Evolutionary conservation across 2,888 invertebrate genomes (phyloP).

Genomic region (Leucoma salicis): DNA sequence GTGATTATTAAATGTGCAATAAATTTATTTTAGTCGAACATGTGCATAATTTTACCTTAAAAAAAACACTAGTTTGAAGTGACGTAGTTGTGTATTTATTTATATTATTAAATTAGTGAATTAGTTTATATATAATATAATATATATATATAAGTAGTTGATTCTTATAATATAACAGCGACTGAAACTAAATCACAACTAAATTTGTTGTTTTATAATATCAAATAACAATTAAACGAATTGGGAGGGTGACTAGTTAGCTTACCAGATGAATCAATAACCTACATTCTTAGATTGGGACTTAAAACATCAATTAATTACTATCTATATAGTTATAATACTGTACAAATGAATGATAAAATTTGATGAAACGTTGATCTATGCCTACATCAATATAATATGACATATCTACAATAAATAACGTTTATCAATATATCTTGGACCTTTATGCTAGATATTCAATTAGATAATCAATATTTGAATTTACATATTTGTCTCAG

Average conservation of each 20-base stretch:
- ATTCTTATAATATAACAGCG: constrained; percentile 3
- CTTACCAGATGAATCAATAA: constrained; percentile 30
- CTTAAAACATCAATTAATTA: constrained; percentile 50
- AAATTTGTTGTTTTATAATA: constrained; percentile 23
- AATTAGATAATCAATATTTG: constrained; percentile 22
- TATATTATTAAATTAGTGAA: constrained; percentile 51
- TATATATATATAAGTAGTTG: constrained; percentile 18
- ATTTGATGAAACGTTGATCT: constrained; percentile 27
- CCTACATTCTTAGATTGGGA: constrained; percentile 69
- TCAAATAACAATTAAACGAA: constrained; percentile 24
- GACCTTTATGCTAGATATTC: constrained; percentile 47
- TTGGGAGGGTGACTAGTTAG: constrained; percentile 32
- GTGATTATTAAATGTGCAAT: constrained; percentile 49
- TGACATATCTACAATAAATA: constrained; percentile 33
- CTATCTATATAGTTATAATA: constrained; percentile 45
- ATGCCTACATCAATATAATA: constrained; percentile 28
- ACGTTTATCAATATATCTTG: constrained; percentile 33
- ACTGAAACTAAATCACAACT: constrained; percentile 23
- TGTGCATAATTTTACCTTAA: constrained; percentile 17
- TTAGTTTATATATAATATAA: constrained; percentile 22
- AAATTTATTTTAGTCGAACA: constrained; percentile 43
- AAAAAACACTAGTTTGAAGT: constrained; percentile 34
- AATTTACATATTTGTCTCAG: constrained; percentile 20
- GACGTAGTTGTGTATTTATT: constrained; percentile 57
- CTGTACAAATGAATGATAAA: constrained; percentile 36